Evolutionary conservation across 2,797 vertebrate genomes (phyloP).

Genomic region (Aratinga solstitialis): DNA sequence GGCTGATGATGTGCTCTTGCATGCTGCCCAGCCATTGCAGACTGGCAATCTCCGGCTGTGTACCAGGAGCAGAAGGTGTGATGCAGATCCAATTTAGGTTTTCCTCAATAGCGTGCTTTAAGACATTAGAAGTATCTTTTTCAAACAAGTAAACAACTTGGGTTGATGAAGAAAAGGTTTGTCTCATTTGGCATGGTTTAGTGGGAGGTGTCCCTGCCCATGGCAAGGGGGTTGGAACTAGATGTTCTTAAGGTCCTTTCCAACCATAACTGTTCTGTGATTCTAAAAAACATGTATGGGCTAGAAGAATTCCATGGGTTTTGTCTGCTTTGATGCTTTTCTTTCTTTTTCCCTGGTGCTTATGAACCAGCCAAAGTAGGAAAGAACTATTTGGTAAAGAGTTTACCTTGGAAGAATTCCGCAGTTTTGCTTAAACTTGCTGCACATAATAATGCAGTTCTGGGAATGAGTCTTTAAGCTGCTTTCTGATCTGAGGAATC

Average conservation of each 20-base stretch:
- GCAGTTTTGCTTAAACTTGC: neutral
- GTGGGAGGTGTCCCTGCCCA: too few relatives aligned
- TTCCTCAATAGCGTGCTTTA: neutral
- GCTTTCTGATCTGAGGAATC: neutral
- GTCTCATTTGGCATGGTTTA: neutral
- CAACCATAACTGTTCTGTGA: too few relatives aligned
- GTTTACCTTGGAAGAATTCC: neutral
- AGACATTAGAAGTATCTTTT: neutral
- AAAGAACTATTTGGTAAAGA: neutral
- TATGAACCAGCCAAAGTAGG: neutral
- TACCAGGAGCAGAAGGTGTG: neutral
- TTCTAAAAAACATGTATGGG: neutral
- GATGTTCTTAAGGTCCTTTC: too few relatives aligned
- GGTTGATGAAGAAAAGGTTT: neutral
- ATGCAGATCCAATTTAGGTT: neutral
- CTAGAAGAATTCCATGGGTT: neutral
- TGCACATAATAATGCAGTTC: neutral
- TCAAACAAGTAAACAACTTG: neutral
- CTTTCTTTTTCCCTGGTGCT: neutral
- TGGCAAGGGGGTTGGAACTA: too few relatives aligned
- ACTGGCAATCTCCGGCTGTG: neutral
- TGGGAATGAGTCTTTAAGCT: neutral
- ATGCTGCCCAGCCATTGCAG: accelerated
- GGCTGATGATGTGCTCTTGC: neutral
- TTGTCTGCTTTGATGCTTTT: neutral